Percentiles rank a stretch among this genome's conserved stretches.
These are phyloP conservation scores for Pantherophis vulpinus DNA, from an alignment of 2,797 vertebrate species.

Conservation along the genomic window DNA sequence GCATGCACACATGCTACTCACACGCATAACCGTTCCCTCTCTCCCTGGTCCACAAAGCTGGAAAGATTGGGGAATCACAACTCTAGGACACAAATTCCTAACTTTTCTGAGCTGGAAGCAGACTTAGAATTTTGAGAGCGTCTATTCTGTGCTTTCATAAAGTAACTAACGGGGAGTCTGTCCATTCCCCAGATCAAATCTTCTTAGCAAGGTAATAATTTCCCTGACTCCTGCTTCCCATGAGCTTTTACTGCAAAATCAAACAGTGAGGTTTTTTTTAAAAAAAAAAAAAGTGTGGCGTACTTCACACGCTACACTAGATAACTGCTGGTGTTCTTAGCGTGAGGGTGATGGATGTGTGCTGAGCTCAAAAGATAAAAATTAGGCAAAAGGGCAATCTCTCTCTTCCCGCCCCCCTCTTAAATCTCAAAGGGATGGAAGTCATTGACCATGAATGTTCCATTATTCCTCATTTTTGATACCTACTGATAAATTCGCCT, in stretches of 20 bases:
- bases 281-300: not conserved
- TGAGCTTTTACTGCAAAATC: not conserved
- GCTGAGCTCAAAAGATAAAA: not conserved
- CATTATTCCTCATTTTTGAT: not conserved
- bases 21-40: not conserved
- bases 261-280: not conserved
- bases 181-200: not conserved
- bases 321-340: not conserved
- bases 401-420: not conserved
- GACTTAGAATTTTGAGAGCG: not conserved
- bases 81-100: not conserved
- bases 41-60: not conserved
- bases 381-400: not conserved
- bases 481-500: not conserved
- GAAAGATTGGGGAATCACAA: not conserved
- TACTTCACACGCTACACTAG: not conserved
- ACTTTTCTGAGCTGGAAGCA: not conserved
- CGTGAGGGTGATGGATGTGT: not conserved
- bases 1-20: not conserved
- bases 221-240: not conserved
- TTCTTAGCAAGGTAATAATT: not conserved
- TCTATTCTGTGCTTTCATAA: not conserved
- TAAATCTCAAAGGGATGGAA: not conserved
- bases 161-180: not conserved
- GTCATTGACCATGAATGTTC: not conserved